phyloP scores from a whole-genome alignment of 2,888 invertebrate species.

The Gymnosoma rotundatum region DNA sequence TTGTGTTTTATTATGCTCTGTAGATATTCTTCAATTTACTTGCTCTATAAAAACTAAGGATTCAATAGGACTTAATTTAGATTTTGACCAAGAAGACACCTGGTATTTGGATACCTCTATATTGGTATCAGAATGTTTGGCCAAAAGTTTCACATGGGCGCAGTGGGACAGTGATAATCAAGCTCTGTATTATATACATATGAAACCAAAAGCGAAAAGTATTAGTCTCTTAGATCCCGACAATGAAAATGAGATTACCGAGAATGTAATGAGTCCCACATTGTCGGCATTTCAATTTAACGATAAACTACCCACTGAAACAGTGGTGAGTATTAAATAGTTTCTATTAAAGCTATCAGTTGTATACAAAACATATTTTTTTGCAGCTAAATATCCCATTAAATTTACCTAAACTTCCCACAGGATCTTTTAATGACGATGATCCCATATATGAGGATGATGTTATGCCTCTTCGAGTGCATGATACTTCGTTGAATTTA shows the following conservation, averaged over 20 bases:
- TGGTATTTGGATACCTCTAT: constrained; percentile 85
- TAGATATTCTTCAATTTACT: constrained; percentile 78
- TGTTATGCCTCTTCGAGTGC: constrained; percentile 89
- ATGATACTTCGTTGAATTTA: constrained; percentile 91
- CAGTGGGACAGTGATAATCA: constrained; percentile 90
- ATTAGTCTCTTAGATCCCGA: constrained; percentile 85
- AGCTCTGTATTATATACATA: constrained; percentile 92
- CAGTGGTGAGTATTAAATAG: constrained; percentile 86
- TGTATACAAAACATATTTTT: background rate
- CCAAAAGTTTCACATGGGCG: constrained; percentile 91
- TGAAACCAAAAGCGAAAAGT: constrained; percentile 87
- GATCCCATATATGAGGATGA: constrained; percentile 88
- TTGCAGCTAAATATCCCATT: constrained; percentile 91
- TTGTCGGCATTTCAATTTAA: constrained; percentile 93
- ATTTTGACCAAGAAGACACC: constrained; percentile 74
- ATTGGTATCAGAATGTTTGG: constrained; percentile 84
- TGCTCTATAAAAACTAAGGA: constrained; percentile 80
- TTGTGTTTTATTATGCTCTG: background rate
- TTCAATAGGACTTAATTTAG: constrained; percentile 53
- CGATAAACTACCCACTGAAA: constrained; percentile 92
- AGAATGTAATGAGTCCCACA: constrained; percentile 86
- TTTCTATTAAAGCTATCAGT: too few species aligned
- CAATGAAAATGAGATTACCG: constrained; percentile 73
- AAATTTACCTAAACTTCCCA: constrained; percentile 88
- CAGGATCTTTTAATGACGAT: constrained; percentile 82